Evolutionary conservation across 2,113 vertebrate species (phyloP), one percentile per base, ranked within the genome.

Genomic region (Phylloscopus trochiloides): DNA sequence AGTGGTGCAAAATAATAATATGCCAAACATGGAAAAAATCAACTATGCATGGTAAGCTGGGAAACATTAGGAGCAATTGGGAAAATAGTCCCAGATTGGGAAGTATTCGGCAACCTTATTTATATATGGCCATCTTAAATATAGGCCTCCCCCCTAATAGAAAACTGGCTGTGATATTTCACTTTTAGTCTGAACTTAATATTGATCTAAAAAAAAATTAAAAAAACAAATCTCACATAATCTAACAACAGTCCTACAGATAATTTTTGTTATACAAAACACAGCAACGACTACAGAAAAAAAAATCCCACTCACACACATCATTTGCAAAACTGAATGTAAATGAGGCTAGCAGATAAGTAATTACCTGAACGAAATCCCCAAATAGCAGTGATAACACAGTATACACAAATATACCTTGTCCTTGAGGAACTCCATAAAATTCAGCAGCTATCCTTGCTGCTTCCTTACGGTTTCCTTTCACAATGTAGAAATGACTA

Each of bases 381-480:
- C 36, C 70, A 40, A 78, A 48, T 24, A 77, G 12, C 2, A 82
- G 31, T 51, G 43, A 54, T 74, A 87, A 96, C 38, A 54, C 9
- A 70, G 3, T 57, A 81, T 91, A n/a, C 26, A 55, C 38, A 88
- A 90, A 98, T 98, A 96, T 98, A 99, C 99, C 98, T 98, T 99
- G 98, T 76, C 98, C 98, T 97, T 98, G 98, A 94, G 98, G 98
- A 88, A 98, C 98, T 81, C 99, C 98, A 20, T 99, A 99, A 97
- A 99, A 99, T 95, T 99, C 99, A 57, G 98, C 98, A 59, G 99
- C 99, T 97, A 99, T 99, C 95, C 99, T 98, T 45, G 99, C 99
- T 17, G 99, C 99, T 90, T 99, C 99, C 90, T 99, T 99, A 67
- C 98, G 99, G 94, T 99, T 99, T 85, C 99, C 99, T 88, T 99